These are phyloP conservation scores for Melanostoma scalare DNA, from an alignment of 2,888 invertebrate genomes.

Conservation along the genomic window DNA sequence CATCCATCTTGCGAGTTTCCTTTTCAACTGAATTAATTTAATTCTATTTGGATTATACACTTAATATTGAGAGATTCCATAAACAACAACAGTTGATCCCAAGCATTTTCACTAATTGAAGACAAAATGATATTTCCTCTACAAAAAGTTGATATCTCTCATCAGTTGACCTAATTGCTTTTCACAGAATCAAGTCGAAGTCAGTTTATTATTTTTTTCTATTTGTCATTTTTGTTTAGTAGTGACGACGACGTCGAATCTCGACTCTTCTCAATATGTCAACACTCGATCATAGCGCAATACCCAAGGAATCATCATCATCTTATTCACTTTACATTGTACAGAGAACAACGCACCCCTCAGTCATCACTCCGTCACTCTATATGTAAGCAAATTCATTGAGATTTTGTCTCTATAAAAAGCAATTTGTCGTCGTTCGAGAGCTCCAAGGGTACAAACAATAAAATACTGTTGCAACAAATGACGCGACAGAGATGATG, in stretches of 20 bases:
- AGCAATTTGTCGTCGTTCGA: constrained; percentile 62
- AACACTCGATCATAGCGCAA: constrained; percentile 62
- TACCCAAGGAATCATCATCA: constrained; percentile 46
- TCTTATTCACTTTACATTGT: constrained; percentile 17
- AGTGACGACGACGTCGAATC: constrained; percentile 24
- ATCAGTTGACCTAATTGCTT: constrained; percentile 69
- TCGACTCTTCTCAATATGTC: constrained; percentile 48
- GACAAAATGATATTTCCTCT: constrained; percentile 45
- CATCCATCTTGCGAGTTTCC: constrained; percentile 11
- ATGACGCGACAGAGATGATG: constrained; percentile 61
- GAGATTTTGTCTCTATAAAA: constrained; percentile 42
- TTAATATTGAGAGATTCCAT: constrained; percentile 27
- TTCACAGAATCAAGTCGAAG: constrained; percentile 47
- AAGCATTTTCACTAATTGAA: constrained; percentile 50
- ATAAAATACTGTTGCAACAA: constrained; percentile 66
- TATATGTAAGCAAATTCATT: constrained; percentile 58
- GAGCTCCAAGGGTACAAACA: constrained; percentile 58
- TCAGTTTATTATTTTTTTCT: not conserved
- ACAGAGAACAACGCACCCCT: not conserved
- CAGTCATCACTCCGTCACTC: constrained; percentile 12
- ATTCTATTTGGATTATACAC: constrained; percentile 2
- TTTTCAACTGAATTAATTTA: constrained; percentile 4
- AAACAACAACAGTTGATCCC: constrained; percentile 41
- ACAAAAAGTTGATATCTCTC: constrained; percentile 57
- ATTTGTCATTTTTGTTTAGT: constrained; percentile 4